A percentile compares a stretch with the other conserved stretches of the same genome.
Conservation (phyloP, 30 jellyfish, hydroid and myxozoan genomes). For the Chironex yamaguchii region DNA sequence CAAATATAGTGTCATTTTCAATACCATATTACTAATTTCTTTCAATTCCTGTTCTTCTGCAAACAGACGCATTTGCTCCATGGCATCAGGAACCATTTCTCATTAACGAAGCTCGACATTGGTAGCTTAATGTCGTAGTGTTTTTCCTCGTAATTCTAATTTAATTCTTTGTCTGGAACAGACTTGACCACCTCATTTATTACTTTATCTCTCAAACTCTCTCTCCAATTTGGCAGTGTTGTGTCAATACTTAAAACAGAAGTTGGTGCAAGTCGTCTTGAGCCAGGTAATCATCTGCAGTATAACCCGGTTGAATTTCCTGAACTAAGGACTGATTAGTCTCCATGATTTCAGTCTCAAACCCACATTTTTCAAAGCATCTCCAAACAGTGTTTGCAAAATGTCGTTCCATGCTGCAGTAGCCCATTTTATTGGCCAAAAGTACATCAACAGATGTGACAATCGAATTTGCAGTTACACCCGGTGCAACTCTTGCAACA, state of each 20-base stretch:
- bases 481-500: constrained; percentile 44
- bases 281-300: not conserved
- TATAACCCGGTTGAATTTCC: not conserved
- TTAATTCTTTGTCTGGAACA: not conserved
- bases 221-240: no score
- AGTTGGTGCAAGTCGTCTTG: constrained; percentile 13
- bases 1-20: no score
- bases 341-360: constrained; percentile 26
- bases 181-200: constrained; percentile 14
- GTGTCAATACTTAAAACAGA: constrained; percentile 29
- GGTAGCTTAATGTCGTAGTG: no score
- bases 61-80: constrained; percentile 24
- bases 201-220: constrained; percentile 12
- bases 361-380: not conserved
- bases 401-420: constrained; percentile 55
- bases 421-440: constrained; percentile 55
- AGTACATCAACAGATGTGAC: constrained; percentile 50
- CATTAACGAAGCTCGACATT: constrained; percentile 9
- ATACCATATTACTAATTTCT: no score
- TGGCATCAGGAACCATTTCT: not conserved
- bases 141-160: not conserved
- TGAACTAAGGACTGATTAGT: constrained; percentile 19
- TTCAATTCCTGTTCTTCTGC: constrained; percentile 6
- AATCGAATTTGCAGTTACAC: constrained; percentile 40
- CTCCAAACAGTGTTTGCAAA: no score